Conservation (phyloP, 2,113 vertebrate species). For the Steatornis caripensis region DNA sequence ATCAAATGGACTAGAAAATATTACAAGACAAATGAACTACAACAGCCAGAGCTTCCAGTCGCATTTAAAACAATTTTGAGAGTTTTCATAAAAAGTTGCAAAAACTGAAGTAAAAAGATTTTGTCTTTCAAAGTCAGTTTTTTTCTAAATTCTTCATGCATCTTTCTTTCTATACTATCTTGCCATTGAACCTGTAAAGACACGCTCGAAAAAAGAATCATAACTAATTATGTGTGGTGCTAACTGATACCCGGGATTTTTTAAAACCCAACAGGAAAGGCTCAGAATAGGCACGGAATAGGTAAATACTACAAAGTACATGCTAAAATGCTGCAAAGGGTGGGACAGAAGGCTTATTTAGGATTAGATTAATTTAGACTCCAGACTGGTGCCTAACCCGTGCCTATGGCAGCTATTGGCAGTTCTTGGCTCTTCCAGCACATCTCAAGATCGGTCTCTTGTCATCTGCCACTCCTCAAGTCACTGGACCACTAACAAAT, state of each 20-base stretch:
- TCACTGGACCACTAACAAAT: not conserved
- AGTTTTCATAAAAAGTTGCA: not conserved
- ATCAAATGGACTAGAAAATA: not conserved
- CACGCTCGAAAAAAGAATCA: not conserved
- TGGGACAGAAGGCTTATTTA: not conserved
- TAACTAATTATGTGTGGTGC: not conserved
- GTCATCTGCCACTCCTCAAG: not conserved
- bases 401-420: not conserved
- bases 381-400: not conserved
- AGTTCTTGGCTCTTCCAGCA: not conserved
- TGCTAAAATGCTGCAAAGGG: not conserved
- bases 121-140: not conserved
- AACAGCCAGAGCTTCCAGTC: not conserved
- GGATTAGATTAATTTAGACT: not conserved
- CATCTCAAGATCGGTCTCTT: not conserved
- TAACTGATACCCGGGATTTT: not conserved
- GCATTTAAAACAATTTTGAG: not conserved
- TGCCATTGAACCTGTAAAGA: not conserved
- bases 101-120: not conserved
- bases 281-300: not conserved
- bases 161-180: not conserved
- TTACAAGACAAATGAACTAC: not conserved
- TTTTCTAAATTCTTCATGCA: not conserved
- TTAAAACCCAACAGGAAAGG: not conserved
- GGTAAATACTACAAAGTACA: not conserved